Conservation (phyloP, 1,140 invertebrate species). For the Macrobrachium rosenbergii region DNA sequence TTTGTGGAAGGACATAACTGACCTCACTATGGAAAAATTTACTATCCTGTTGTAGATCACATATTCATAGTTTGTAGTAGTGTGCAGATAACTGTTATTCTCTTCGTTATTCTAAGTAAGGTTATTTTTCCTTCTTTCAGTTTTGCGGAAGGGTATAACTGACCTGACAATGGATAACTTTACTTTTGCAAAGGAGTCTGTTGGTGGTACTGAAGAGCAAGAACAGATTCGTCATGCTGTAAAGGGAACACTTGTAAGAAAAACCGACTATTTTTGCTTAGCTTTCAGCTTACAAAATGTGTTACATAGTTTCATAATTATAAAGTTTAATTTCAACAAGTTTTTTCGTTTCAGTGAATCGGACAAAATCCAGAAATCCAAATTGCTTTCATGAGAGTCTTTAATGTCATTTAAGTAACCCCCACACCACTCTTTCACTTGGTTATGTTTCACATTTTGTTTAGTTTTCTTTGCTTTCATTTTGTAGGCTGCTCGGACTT, state of each 20-base stretch:
- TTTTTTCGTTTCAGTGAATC: not conserved
- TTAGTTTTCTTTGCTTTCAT: no score
- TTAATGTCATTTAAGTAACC: no score
- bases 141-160: conserved; percentile 12
- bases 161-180: conserved; percentile 51
- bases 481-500: no score
- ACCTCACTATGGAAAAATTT: conserved; percentile 50
- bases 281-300: no score
- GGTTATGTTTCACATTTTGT: no score
- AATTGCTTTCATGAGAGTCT: no score
- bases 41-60: no score
- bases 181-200: conserved; percentile 43
- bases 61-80: not conserved
- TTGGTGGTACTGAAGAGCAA: conserved; percentile 46
- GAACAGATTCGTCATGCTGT: conserved; percentile 55
- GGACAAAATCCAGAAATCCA: not conserved
- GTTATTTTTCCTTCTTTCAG: conserved; percentile 5
- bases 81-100: not conserved
- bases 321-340: not conserved
- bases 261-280: no score
- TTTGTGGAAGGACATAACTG: not conserved
- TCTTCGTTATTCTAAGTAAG: not conserved
- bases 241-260: not conserved
- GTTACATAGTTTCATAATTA: not conserved
- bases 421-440: no score